phyloP scores from a whole-genome alignment of 2,888 invertebrate genomes.

The Calephelis perditalis region DNA sequence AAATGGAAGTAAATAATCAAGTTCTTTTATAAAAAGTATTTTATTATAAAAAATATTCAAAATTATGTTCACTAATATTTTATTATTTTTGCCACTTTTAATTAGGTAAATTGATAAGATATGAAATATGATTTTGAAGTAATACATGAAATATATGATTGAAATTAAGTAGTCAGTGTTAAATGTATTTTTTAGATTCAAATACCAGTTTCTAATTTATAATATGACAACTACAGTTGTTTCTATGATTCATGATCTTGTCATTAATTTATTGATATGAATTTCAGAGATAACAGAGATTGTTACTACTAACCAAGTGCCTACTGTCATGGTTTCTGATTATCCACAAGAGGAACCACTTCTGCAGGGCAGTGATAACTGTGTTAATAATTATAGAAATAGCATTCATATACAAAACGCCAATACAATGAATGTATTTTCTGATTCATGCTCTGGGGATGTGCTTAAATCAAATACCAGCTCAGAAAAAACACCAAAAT shows the following conservation, averaged over 20 bases:
- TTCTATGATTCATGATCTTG: not conserved
- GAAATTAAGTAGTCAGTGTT: too few species aligned
- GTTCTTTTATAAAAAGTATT: too few species aligned
- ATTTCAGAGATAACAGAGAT: constrained; percentile 80
- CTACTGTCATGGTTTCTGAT: constrained; percentile 57
- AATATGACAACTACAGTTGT: too few species aligned
- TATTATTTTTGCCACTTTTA: too few species aligned
- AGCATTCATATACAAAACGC: constrained; percentile 49
- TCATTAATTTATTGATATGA: constrained; percentile 5
- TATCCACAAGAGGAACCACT: constrained; percentile 75
- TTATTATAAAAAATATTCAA: too few species aligned
- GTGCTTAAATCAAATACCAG: constrained; percentile 44
- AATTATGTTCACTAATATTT: too few species aligned
- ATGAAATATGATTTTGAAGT: too few species aligned
- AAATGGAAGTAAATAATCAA: too few species aligned
- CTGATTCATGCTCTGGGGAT: constrained; percentile 49
- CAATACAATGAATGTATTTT: constrained; percentile 43
- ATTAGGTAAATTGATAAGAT: too few species aligned
- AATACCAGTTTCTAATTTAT: too few species aligned
- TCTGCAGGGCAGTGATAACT: constrained; percentile 71
- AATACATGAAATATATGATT: too few species aligned
- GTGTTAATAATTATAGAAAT: constrained; percentile 65
- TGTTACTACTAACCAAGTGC: constrained; percentile 57
- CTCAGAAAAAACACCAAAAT: constrained; percentile 56
- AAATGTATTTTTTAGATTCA: too few species aligned